phyloP scores from a whole-genome alignment of 2,113 vertebrate species.

The Thymallus thymallus region DNA sequence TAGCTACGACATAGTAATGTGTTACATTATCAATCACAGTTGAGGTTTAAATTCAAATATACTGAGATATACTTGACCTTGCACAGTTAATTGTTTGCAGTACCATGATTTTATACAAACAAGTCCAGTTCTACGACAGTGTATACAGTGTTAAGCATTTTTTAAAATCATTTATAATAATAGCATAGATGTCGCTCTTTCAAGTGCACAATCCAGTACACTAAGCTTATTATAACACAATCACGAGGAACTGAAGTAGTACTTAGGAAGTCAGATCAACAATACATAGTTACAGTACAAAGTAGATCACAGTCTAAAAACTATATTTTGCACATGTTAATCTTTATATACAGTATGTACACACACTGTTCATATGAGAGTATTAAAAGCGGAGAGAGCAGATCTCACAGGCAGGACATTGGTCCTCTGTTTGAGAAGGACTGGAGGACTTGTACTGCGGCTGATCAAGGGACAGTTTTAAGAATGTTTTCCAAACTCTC shows the following conservation, averaged over 20 bases:
- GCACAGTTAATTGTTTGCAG: slow-evolving; percentile 17
- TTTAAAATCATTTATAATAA: slow-evolving; percentile 42
- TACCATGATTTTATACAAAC: neutral
- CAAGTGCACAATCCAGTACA: slow-evolving; percentile 66
- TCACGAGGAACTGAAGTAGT: slow-evolving; percentile 24
- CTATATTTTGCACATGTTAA: slow-evolving; percentile 43
- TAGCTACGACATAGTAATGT: slow-evolving; percentile 18
- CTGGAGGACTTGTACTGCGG: slow-evolving; percentile 1
- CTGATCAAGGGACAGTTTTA: neutral
- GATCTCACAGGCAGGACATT: neutral
- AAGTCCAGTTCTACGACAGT: slow-evolving; percentile 39
- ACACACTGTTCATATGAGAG: slow-evolving; percentile 43
- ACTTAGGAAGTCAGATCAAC: neutral
- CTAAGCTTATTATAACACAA: slow-evolving; percentile 58
- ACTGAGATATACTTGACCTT: neutral
- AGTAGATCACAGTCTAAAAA: slow-evolving; percentile 1
- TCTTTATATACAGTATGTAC: slow-evolving; percentile 33
- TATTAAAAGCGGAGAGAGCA: slow-evolving; percentile 8
- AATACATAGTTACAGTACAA: neutral
- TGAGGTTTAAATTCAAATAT: neutral
- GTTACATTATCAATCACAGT: neutral
- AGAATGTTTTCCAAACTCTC: slow-evolving; percentile 1
- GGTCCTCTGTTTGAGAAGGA: neutral
- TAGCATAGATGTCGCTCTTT: slow-evolving; percentile 42
- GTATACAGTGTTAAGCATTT: slow-evolving; percentile 56